Evolutionary conservation across 2,113 vertebrate species (phyloP).

Genomic region (Ciconia stormi): DNA sequence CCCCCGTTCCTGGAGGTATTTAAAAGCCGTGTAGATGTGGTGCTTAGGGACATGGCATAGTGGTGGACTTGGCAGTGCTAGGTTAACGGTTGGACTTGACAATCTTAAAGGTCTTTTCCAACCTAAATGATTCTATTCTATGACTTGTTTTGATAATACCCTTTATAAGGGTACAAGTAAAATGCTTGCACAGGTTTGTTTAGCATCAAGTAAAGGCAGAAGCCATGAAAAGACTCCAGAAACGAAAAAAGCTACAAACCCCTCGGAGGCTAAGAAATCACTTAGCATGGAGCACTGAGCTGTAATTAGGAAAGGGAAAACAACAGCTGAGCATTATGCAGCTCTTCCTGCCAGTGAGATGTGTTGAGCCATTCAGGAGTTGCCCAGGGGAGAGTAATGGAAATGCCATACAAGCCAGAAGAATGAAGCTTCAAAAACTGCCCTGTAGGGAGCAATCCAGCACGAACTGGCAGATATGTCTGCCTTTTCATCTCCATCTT

Average conservation of each 20-base stretch:
- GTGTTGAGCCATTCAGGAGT: conserved; percentile 7
- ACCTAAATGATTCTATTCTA: too few species aligned
- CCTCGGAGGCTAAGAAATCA: background rate
- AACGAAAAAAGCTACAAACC: background rate
- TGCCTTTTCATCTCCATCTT: background rate
- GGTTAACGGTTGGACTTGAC: too few species aligned
- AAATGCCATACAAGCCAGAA: background rate
- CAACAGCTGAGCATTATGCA: background rate
- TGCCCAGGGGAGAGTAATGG: conserved; percentile 16
- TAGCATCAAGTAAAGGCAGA: background rate
- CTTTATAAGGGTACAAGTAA: background rate
- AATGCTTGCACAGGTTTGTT: background rate
- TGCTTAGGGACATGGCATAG: too few species aligned
- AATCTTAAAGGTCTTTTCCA: too few species aligned
- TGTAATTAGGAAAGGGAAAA: conserved; percentile 62
- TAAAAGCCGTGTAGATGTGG: too few species aligned
- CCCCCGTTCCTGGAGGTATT: too few species aligned
- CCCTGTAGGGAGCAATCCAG: background rate
- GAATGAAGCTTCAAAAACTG: background rate
- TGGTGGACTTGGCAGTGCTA: too few species aligned
- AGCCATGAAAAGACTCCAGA: background rate
- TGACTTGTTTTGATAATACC: background rate
- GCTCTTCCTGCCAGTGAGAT: background rate
- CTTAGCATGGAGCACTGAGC: background rate
- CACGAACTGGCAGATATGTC: background rate